Conservation (phyloP, 2,113 vertebrate species). For the Brienomyrus brachyistius region DNA sequence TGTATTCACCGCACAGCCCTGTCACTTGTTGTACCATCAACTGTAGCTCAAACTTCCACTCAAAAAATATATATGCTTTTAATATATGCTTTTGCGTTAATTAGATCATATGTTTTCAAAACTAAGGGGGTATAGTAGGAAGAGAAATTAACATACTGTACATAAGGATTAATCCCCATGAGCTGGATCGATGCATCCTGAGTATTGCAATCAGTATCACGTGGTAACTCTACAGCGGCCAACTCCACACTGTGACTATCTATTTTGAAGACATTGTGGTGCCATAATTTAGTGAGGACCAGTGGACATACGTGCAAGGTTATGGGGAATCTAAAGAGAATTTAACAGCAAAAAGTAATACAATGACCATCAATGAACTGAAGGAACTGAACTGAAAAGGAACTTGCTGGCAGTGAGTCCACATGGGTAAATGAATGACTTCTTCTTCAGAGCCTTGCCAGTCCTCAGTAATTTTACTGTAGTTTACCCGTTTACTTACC, state of each 20-base stretch:
- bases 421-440: not conserved
- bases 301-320: not conserved
- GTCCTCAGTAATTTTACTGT: not conserved
- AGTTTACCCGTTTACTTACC: not conserved
- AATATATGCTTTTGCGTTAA: not conserved
- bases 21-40: not conserved
- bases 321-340: not conserved
- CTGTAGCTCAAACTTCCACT: not conserved
- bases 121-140: not conserved
- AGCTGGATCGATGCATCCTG: not conserved
- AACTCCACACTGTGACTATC: not conserved
- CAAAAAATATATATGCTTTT: not conserved
- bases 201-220: not conserved
- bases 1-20: not conserved
- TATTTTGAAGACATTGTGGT: not conserved
- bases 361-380: not conserved
- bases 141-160: not conserved
- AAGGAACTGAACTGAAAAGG: not conserved
- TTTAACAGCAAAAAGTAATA: not conserved
- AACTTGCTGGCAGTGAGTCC: not conserved
- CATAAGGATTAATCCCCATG: not conserved
- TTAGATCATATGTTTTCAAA: not conserved
- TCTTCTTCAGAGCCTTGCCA: not conserved
- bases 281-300: not conserved
- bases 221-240: not conserved